These are phyloP conservation scores for Lycodopsis pacificus DNA, from an alignment of 2,797 vertebrate genomes.

Conservation along the genomic window DNA sequence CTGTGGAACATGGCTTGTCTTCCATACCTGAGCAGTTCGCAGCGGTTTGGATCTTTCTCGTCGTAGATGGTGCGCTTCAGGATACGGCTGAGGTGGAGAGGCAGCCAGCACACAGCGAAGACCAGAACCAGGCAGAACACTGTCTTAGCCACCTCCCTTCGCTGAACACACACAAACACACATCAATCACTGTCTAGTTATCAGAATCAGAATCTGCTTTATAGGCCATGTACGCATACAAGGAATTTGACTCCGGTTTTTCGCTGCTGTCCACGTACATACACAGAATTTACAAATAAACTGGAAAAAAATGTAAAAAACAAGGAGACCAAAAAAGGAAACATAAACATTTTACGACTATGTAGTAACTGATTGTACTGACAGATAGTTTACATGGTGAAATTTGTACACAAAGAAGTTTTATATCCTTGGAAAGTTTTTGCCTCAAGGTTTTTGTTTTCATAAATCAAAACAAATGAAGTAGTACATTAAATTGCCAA, in stretches of 20 bases:
- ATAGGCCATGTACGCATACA: no score
- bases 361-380: not conserved
- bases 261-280: no score
- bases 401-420: constrained; percentile 3
- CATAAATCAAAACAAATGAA: constrained; percentile 17
- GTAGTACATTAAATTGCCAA: not conserved
- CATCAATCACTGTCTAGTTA: constrained; percentile 24
- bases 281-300: no score
- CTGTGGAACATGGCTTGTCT: not conserved
- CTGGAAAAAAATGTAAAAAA: no score
- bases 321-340: no score
- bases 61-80: constrained; percentile 95
- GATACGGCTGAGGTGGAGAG: constrained; percentile 96
- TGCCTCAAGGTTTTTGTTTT: not conserved
- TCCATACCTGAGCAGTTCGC: constrained; percentile 92
- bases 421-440: constrained; percentile 11
- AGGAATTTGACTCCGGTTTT: no score
- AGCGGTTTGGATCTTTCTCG: constrained; percentile 91
- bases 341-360: no score
- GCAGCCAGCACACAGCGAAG: constrained; percentile 97
- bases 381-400: not conserved
- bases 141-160: constrained; percentile 95
- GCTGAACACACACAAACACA: constrained; percentile 78
- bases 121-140: constrained; percentile 97
- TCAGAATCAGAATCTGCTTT: no score